Base-by-base conservation (phyloP, 2,113 vertebrate species). In the Dipodomys merriami region DNA sequence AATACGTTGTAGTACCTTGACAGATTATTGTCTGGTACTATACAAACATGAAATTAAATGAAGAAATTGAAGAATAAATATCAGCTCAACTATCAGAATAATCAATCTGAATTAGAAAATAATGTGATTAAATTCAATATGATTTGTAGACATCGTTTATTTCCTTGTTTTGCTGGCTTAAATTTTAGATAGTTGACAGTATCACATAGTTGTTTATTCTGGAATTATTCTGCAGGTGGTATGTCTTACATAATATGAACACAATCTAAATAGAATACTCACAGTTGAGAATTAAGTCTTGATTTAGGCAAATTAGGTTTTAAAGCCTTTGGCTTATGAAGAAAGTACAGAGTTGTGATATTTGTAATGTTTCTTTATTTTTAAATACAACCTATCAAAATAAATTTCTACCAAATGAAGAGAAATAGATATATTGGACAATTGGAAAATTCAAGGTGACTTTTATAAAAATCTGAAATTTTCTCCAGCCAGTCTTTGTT, bases 371-470 rank as follows among this genome's bases (percentile, higher is more conserved):
- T 91, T n/a, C 44, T 85, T 77, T 64, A 68, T 77, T 91, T 93
- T 79, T 83, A 86, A 92, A 91, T 69, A n/a, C 10, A 30, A 27
- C 12, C 4, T 39, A 91, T 94, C 78, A 53, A 94, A 88, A 53
- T 82, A 44, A 89, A 73, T 91, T 86, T 91, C 64, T 93, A 35
- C 19, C 60, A 65, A 92, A 72, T 90, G 62, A 88, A 64, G 44
- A 91, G 57, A 87, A 90, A 90, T 82, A 65, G 2, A 77, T 57
- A 13, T 60, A 78, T 60, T n/a, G 0, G n/a, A 25, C 78, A 19
- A 67, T 39, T 81, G 67, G 10, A 84, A 93, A 84, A 87, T 90
- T 91, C 69, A 95, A 93, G 92, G 87, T 95, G 91, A 96, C 92
- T 81, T 95, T 68, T 53, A 68, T 33, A 91, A 87, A 95, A 88